Evolutionary conservation across 2,888 invertebrate species (phyloP).

Genomic region (Drosophila paranaensis): DNA sequence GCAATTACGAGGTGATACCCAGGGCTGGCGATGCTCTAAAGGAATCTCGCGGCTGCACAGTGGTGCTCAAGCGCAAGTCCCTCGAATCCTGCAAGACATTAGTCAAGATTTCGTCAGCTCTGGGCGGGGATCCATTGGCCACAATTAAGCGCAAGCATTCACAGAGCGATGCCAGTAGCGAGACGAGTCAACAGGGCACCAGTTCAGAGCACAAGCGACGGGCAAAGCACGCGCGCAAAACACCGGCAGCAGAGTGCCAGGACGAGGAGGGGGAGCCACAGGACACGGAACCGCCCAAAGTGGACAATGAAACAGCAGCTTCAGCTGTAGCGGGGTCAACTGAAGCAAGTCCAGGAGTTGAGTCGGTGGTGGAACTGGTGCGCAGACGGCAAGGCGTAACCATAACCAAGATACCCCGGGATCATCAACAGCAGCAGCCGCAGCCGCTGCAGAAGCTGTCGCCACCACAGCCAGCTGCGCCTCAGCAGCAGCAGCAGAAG

Average conservation of each 20-base stretch:
- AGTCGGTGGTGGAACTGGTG: slow-evolving; percentile 71
- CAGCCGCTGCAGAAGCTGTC: background rate
- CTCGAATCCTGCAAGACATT: slow-evolving; percentile 50
- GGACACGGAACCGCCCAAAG: background rate
- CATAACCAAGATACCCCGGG: slow-evolving; percentile 77
- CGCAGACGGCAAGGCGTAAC: slow-evolving; percentile 80
- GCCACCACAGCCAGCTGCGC: background rate
- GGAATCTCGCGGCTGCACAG: slow-evolving; percentile 79
- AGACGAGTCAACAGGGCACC: slow-evolving; percentile 40
- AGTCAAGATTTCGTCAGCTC: background rate
- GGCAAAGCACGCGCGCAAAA: slow-evolving; percentile 58
- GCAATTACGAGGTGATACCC: slow-evolving; percentile 82
- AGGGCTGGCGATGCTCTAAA: slow-evolving; percentile 63
- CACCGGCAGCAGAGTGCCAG: background rate
- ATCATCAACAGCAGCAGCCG: slow-evolving; percentile 19
- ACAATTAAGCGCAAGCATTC: slow-evolving; percentile 39
- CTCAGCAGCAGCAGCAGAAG: slow-evolving; percentile 27
- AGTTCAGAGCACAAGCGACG: slow-evolving; percentile 36
- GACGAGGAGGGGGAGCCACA: background rate
- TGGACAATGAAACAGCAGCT: background rate
- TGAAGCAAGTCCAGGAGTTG: slow-evolving; percentile 36
- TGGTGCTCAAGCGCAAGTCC: slow-evolving; percentile 83
- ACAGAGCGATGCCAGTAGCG: slow-evolving; percentile 52
- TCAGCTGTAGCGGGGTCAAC: background rate
- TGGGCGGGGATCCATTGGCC: background rate